A percentile compares a stretch with the other conserved stretches of the same genome.
Conservation (phyloP, 2,797 vertebrate species). For the Coluber constrictor region DNA sequence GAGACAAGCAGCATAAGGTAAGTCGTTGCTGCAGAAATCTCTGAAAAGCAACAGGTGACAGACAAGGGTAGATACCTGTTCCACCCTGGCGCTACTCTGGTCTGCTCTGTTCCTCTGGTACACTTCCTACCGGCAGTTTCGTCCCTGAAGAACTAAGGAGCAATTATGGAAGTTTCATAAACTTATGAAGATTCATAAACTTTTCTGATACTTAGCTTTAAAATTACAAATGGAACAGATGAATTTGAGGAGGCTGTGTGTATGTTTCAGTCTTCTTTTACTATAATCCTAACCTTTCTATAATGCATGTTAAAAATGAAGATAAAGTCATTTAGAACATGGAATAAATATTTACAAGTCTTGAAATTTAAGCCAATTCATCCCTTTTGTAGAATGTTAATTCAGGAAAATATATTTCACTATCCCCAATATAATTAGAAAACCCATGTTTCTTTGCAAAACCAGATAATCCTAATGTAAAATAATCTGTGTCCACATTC, state of each 20-base stretch:
- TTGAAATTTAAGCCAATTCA: neutral
- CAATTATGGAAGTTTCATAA: neutral
- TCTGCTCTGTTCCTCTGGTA: neutral
- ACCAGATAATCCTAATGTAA: constrained; percentile 1
- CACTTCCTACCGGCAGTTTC: neutral
- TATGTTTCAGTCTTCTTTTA: neutral
- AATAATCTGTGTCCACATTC: constrained; percentile 4
- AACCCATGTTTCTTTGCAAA: constrained; percentile 16
- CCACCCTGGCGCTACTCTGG: no score
- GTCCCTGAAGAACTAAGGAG: neutral
- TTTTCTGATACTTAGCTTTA: neutral
- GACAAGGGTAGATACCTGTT: neutral
- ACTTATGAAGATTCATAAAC: neutral
- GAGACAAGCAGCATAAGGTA: neutral
- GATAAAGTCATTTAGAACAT: neutral
- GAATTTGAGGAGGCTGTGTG: neutral
- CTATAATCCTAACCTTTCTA: neutral
- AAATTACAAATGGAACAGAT: neutral
- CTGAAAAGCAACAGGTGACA: neutral
- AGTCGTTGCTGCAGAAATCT: neutral
- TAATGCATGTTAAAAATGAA: neutral
- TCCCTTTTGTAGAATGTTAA: neutral
- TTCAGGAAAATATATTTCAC: neutral
- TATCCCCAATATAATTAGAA: neutral
- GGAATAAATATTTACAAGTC: neutral